A percentile compares a stretch with the other conserved stretches of the same genome.
phyloP scores from a whole-genome alignment of 2,113 vertebrate species.

The Cyanoliseus patagonus region DNA sequence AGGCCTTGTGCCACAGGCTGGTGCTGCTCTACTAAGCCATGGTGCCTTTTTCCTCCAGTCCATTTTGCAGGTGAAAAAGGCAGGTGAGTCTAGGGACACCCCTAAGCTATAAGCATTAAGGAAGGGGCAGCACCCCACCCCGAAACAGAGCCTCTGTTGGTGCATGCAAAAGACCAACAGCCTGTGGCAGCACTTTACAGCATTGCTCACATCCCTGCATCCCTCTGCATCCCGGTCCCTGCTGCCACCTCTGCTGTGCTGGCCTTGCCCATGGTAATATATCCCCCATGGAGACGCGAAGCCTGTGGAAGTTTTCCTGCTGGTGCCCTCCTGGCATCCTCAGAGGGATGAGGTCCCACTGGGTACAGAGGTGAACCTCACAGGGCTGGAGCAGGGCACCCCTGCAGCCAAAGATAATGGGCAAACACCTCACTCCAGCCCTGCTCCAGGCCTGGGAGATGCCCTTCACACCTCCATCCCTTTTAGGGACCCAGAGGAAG shows the following conservation, averaged over 20 bases:
- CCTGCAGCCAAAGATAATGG: neutral
- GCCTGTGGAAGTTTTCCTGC: neutral
- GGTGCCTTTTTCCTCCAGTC: neutral
- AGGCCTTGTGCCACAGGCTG: neutral
- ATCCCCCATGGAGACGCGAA: neutral
- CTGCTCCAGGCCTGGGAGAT: neutral
- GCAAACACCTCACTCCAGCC: neutral
- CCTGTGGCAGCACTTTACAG: neutral
- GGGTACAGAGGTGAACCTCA: neutral
- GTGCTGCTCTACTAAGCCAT: accelerated
- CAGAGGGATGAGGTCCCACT: accelerated
- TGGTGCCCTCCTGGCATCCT: neutral
- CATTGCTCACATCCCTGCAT: neutral
- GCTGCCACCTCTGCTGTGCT: neutral
- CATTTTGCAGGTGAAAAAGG: neutral
- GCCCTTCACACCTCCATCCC: neutral
- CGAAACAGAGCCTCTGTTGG: accelerated
- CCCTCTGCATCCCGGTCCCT: neutral
- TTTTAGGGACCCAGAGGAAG: neutral
- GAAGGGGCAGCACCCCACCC: neutral
- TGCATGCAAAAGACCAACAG: neutral
- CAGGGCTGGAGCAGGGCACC: neutral
- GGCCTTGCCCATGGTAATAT: neutral
- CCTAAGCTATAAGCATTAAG: neutral
- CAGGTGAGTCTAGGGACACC: neutral